Conservation (phyloP, 2,113 vertebrate genomes). For the Synchiropus splendidus region DNA sequence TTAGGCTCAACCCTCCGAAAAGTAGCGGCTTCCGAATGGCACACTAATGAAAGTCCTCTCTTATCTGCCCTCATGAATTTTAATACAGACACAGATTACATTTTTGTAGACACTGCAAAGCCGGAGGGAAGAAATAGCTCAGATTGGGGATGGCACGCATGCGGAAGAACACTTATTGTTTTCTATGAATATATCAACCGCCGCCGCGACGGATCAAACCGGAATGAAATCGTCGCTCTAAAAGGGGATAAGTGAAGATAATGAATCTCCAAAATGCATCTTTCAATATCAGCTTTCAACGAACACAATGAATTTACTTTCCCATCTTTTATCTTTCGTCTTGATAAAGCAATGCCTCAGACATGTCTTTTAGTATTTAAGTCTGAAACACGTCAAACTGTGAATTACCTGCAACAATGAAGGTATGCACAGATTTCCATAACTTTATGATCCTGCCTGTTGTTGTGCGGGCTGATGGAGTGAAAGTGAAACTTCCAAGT, state of each 20-base stretch:
- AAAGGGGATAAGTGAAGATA: slow-evolving; percentile 30
- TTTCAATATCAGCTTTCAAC: slow-evolving; percentile 15
- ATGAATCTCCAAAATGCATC: slow-evolving; percentile 25
- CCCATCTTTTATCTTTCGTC: slow-evolving; percentile 9
- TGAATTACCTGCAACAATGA: too few species aligned
- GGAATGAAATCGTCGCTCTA: slow-evolving; percentile 29
- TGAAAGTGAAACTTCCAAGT: too few species aligned
- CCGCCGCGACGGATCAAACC: slow-evolving; percentile 15
- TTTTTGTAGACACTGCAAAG: slow-evolving; percentile 54
- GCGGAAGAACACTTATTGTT: slow-evolving; percentile 52
- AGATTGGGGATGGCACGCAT: slow-evolving; percentile 41
- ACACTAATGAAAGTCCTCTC: slow-evolving; percentile 35
- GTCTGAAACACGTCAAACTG: too few species aligned
- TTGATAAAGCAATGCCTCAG: neutral
- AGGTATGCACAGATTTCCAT: too few species aligned
- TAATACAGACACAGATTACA: slow-evolving; percentile 52
- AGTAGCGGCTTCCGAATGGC: slow-evolving; percentile 25
- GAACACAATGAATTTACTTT: too few species aligned
- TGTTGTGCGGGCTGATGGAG: too few species aligned
- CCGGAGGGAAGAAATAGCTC: slow-evolving; percentile 33
- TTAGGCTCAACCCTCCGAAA: slow-evolving; percentile 16
- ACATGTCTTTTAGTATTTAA: too few species aligned
- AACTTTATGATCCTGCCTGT: too few species aligned
- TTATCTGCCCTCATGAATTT: slow-evolving; percentile 64
- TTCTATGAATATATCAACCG: slow-evolving; percentile 64